A percentile compares a stretch with the other conserved stretches of the same genome.
These are phyloP conservation scores for Antheraea yamamai DNA, from an alignment of 2,888 invertebrate genomes.

Conservation along the genomic window DNA sequence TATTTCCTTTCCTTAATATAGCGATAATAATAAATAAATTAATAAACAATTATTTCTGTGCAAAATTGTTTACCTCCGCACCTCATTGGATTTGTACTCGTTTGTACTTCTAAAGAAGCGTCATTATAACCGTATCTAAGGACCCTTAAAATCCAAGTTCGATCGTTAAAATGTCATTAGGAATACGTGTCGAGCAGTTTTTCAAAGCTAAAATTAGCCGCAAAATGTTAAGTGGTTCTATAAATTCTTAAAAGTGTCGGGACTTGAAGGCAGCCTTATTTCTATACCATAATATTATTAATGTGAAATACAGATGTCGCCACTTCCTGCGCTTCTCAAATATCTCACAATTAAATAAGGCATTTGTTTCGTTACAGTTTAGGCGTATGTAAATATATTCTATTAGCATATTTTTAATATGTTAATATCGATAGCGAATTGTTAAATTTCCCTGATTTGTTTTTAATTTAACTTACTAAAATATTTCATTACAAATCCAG, in stretches of 20 bases:
- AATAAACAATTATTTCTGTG: neutral
- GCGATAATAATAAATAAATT: no score
- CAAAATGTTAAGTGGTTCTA: neutral
- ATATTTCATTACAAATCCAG: no score
- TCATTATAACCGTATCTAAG: slow-evolving; percentile 17
- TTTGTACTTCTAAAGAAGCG: neutral
- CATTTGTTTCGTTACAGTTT: neutral
- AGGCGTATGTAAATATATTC: neutral
- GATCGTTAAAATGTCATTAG: slow-evolving; percentile 21
- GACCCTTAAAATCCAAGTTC: slow-evolving; percentile 2
- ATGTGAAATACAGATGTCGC: neutral
- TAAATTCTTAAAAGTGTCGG: neutral
- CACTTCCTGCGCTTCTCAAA: neutral
- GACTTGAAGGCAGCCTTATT: neutral
- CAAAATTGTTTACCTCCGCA: neutral
- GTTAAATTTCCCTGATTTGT: no score
- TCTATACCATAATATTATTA: neutral
- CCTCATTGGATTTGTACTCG: neutral
- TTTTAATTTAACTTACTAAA: no score
- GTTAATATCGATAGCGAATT: no score
- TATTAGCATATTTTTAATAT: neutral
- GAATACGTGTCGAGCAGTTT: slow-evolving; percentile 11
- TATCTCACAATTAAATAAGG: neutral
- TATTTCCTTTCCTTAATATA: neutral
- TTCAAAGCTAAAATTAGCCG: slow-evolving; percentile 11